Evolutionary conservation across 2,113 vertebrate species (phyloP).

Genomic region (Leptobrachium leishanense): DNA sequence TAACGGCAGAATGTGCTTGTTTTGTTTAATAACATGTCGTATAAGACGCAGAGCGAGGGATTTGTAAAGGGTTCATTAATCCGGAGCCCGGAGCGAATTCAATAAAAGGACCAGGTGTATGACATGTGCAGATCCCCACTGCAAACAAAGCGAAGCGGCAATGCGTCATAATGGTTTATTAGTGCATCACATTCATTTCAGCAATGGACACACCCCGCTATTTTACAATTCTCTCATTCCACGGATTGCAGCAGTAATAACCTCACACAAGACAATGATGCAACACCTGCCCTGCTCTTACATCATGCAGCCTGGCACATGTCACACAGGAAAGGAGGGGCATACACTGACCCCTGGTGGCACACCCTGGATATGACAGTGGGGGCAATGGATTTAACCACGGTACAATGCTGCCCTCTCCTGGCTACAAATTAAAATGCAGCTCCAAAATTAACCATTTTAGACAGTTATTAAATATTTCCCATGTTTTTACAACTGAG

Average conservation of each 20-base stretch:
- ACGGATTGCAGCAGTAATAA: constrained; percentile 1
- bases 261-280: constrained; percentile 9
- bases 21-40: constrained; percentile 18
- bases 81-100: background rate
- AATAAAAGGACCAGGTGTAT: background rate
- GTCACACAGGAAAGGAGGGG: background rate
- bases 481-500: no score
- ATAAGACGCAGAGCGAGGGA: background rate
- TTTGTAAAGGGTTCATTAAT: background rate
- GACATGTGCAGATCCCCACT: background rate
- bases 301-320: constrained; percentile 5
- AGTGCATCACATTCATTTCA: constrained; percentile 6
- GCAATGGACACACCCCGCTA: constrained; percentile 6
- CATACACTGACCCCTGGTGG: constrained; percentile 9
- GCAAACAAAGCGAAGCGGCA: background rate
- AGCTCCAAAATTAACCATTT: no score
- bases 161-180: background rate
- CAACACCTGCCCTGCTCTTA: constrained; percentile 14
- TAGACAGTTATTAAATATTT: no score
- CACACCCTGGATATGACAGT: no score
- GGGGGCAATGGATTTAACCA: no score
- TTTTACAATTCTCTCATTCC: constrained; percentile 11
- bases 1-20: constrained; percentile 1
- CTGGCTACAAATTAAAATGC: no score
- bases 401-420: no score